Conservation (phyloP, 2,113 vertebrate species). For the Channa argus region DNA sequence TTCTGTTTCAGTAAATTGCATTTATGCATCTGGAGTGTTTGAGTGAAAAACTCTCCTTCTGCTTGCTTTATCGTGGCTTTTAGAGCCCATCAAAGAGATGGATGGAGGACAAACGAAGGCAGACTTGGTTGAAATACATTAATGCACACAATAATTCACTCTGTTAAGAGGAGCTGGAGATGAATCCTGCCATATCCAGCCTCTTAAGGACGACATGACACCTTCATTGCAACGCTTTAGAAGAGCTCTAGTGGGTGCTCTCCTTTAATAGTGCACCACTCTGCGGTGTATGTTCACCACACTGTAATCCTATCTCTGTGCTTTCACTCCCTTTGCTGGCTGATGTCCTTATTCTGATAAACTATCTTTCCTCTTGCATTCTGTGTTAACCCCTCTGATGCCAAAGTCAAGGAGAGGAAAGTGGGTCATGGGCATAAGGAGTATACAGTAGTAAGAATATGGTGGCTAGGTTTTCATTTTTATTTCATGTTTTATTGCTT, state of each 20-base stretch:
- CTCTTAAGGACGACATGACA: slow-evolving; percentile 50
- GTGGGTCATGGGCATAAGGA: slow-evolving; percentile 68
- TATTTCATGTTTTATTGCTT: slow-evolving; percentile 3
- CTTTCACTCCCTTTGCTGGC: slow-evolving; percentile 13
- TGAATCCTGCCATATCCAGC: slow-evolving; percentile 37
- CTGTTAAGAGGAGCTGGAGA: slow-evolving; percentile 34
- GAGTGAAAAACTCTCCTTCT: slow-evolving; percentile 39
- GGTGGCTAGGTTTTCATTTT: slow-evolving; percentile 6
- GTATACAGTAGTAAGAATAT: slow-evolving; percentile 26
- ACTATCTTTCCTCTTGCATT: slow-evolving; percentile 38
- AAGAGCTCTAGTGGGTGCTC: slow-evolving; percentile 39
- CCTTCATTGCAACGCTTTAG: slow-evolving; percentile 28
- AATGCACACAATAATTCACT: slow-evolving; percentile 53
- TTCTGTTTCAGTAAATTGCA: slow-evolving; percentile 14
- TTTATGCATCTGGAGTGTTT: slow-evolving; percentile 44
- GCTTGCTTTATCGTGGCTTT: slow-evolving; percentile 44
- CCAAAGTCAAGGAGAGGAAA: slow-evolving; percentile 62
- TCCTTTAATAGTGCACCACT: slow-evolving; percentile 46
- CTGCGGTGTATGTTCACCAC: slow-evolving; percentile 15
- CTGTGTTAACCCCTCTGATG: slow-evolving; percentile 44
- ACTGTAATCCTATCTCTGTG: slow-evolving; percentile 30
- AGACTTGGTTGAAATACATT: slow-evolving; percentile 52
- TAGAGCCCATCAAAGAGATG: slow-evolving; percentile 41
- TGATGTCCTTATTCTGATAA: slow-evolving; percentile 46
- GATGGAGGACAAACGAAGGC: slow-evolving; percentile 26